Evolutionary conservation across 2,113 vertebrate genomes (phyloP).

Genomic region (Catagonus wagneri): DNA sequence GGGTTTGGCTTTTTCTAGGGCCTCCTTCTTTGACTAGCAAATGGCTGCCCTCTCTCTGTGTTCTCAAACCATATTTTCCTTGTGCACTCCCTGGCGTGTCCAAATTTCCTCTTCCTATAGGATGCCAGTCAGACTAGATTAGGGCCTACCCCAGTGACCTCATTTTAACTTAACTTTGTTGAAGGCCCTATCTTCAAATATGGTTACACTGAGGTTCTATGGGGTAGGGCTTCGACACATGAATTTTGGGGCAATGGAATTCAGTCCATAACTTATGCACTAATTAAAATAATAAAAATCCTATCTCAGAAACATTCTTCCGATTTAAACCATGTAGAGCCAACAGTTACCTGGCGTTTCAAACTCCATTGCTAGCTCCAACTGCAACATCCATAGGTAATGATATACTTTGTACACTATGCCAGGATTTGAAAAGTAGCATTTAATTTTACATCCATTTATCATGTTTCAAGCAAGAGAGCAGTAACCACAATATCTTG

Average conservation of each 20-base stretch:
- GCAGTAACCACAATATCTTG: neutral
- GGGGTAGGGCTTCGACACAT: neutral
- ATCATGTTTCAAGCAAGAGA: neutral
- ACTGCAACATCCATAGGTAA: neutral
- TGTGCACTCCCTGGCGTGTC: neutral
- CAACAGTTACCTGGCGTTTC: neutral
- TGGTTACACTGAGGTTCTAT: neutral
- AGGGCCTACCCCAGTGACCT: neutral
- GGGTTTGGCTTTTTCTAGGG: neutral
- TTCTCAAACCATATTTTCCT: neutral
- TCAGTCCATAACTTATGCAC: neutral
- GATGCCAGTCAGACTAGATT: neutral
- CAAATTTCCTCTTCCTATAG: neutral
- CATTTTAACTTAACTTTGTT: neutral
- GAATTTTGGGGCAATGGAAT: neutral
- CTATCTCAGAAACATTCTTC: neutral
- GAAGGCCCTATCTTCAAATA: neutral
- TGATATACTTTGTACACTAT: neutral
- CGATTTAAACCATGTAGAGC: neutral
- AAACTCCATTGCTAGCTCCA: neutral
- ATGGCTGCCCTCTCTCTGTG: neutral
- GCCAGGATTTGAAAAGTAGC: neutral
- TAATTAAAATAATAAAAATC: conserved; percentile 5
- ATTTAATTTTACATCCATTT: neutral
- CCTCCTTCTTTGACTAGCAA: neutral